Conservation (phyloP, 2,113 vertebrate species). For the Erinaceus europaeus region DNA sequence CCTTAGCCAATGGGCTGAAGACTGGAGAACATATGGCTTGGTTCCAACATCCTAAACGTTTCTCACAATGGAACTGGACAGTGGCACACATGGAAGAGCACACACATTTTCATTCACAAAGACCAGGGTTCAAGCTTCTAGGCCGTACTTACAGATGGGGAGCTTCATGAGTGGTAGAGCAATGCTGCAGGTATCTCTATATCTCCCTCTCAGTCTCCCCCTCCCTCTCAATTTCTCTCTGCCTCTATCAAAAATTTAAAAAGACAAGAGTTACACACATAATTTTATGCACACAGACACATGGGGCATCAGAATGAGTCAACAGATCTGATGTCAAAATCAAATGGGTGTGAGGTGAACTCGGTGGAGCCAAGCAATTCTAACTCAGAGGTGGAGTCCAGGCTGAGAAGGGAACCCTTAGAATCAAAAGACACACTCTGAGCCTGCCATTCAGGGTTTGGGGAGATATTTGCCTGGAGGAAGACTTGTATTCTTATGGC, state of each 20-base stretch:
- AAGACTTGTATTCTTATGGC: constrained; percentile 75
- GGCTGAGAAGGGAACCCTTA: background rate
- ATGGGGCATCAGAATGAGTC: background rate
- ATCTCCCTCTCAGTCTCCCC: no score
- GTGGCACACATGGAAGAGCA: no score
- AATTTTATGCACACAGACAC: background rate
- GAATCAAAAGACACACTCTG: constrained; percentile 40
- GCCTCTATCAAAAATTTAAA: no score
- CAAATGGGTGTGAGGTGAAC: background rate
- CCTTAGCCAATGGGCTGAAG: constrained; percentile 9
- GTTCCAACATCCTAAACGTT: constrained; percentile 11
- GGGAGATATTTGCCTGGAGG: constrained; percentile 72
- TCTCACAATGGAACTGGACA: no score
- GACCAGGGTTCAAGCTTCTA: no score
- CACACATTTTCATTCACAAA: no score
- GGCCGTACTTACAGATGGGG: no score
- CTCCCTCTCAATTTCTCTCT: no score
- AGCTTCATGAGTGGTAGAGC: no score
- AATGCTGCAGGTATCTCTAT: no score
- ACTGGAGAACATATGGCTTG: background rate
- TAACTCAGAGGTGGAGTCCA: background rate
- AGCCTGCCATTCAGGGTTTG: constrained; percentile 67
- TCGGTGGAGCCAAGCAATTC: background rate
- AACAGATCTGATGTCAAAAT: background rate
- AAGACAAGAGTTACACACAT: background rate